Evolutionary conservation across 2,888 invertebrate species (phyloP).

Genomic region (Coronaproctus castanopsis): DNA sequence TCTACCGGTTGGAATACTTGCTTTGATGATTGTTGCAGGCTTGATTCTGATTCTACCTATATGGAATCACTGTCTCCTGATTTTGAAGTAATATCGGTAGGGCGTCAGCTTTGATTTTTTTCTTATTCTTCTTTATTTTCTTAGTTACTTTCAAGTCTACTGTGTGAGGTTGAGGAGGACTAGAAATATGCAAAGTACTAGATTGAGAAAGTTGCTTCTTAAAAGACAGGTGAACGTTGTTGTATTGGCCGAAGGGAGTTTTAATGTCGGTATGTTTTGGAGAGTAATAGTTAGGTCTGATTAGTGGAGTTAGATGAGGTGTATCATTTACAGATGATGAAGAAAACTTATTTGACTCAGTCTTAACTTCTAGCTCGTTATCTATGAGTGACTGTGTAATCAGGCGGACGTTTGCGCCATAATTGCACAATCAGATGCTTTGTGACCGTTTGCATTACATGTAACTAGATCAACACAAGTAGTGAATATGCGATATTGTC

Average conservation of each 20-base stretch:
- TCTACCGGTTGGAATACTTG: background rate
- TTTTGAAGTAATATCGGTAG: background rate
- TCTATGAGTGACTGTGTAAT: too few species aligned
- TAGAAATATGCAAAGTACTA: too few species aligned
- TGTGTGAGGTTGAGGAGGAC: too few species aligned
- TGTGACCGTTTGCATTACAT: background rate
- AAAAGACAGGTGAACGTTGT: too few species aligned
- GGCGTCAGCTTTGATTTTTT: background rate
- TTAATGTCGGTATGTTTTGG: too few species aligned
- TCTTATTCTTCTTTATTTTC: background rate
- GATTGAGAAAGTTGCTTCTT: too few species aligned
- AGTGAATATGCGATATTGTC: background rate
- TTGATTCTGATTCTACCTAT: background rate
- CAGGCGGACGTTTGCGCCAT: background rate
- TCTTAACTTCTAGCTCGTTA: too few species aligned
- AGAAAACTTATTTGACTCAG: too few species aligned
- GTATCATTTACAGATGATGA: too few species aligned
- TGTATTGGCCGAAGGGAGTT: too few species aligned
- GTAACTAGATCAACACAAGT: background rate
- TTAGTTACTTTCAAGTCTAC: background rate
- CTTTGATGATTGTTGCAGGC: background rate
- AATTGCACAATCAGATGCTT: background rate
- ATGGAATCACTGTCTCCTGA: background rate
- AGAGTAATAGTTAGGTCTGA: too few species aligned
- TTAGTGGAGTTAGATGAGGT: background rate